Evolutionary conservation across 2,888 invertebrate genomes (phyloP).

Genomic region (Pogonocherus hispidulus): DNA sequence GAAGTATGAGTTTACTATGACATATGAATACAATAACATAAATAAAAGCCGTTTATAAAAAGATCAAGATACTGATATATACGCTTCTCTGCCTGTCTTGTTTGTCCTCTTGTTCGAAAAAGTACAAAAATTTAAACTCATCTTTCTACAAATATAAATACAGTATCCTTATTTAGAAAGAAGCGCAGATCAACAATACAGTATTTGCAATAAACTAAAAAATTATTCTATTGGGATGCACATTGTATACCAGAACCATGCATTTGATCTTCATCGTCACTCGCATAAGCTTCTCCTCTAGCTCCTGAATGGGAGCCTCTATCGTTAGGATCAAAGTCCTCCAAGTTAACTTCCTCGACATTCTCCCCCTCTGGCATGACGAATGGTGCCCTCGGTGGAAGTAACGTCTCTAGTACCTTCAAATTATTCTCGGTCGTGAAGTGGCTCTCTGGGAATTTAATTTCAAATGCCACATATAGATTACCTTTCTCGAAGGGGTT

Average conservation of each 20-base stretch:
- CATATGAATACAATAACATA: constrained; percentile 33
- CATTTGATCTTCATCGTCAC: constrained; percentile 77
- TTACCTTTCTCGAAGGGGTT: constrained; percentile 91
- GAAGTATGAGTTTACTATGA: constrained; percentile 42
- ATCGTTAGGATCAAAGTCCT: constrained; percentile 79
- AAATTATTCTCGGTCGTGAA: constrained; percentile 80
- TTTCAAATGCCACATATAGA: constrained; percentile 87
- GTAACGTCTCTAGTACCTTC: constrained; percentile 79
- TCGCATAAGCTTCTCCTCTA: constrained; percentile 81
- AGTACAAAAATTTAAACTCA: constrained; percentile 48
- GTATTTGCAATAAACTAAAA: constrained; percentile 54
- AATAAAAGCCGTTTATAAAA: constrained; percentile 27
- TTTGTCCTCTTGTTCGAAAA: too few relatives aligned
- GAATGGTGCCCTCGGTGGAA: constrained; percentile 81
- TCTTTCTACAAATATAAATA: constrained; percentile 43
- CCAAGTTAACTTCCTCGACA: constrained; percentile 88
- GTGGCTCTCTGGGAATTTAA: constrained; percentile 86
- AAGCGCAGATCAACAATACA: constrained; percentile 60
- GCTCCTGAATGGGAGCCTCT: constrained; percentile 67
- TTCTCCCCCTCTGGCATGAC: constrained; percentile 83
- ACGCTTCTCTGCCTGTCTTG: too few relatives aligned
- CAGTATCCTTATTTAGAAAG: constrained; percentile 67
- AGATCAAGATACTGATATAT: neutral
- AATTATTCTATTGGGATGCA: constrained; percentile 79
- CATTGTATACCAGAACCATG: constrained; percentile 79